Percentiles rank a stretch among this genome's conserved stretches.
Evolutionary conservation across 2,797 vertebrate genomes (phyloP).

Genomic region (Heteromormyrus szaboi): DNA sequence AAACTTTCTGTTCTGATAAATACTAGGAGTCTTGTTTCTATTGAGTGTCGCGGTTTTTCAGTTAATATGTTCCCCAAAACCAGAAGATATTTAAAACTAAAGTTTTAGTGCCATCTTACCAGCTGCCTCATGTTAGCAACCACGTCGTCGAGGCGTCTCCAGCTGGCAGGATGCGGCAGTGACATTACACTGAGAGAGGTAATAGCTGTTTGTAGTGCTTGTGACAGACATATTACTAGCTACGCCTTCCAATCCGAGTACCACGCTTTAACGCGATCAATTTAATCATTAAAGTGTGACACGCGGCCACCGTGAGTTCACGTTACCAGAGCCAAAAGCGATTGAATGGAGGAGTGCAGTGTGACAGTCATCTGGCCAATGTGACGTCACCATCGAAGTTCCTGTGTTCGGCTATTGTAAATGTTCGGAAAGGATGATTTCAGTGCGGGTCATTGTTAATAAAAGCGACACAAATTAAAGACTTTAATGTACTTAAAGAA

Average conservation of each 20-base stretch:
- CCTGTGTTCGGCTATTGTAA: neutral
- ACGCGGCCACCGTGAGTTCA: neutral
- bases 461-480: neutral
- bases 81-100: neutral
- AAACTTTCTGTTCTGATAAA: neutral
- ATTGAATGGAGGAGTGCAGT: neutral
- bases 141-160: neutral
- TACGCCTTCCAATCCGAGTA: neutral
- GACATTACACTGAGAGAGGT: neutral
- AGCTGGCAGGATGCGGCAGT: neutral
- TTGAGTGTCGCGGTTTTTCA: neutral
- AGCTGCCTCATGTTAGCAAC: neutral
- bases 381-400: neutral
- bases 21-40: neutral
- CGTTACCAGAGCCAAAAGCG: neutral
- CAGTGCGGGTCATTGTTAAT: neutral
- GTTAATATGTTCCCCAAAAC: neutral
- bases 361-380: neutral
- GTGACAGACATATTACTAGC: conserved; percentile 19
- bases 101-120: neutral
- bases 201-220: neutral
- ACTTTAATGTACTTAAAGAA: neutral
- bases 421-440: neutral
- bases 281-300: neutral
- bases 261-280: neutral